Base-by-base conservation (phyloP, 2,113 vertebrate species). In the Meriones unguiculatus region DNA sequence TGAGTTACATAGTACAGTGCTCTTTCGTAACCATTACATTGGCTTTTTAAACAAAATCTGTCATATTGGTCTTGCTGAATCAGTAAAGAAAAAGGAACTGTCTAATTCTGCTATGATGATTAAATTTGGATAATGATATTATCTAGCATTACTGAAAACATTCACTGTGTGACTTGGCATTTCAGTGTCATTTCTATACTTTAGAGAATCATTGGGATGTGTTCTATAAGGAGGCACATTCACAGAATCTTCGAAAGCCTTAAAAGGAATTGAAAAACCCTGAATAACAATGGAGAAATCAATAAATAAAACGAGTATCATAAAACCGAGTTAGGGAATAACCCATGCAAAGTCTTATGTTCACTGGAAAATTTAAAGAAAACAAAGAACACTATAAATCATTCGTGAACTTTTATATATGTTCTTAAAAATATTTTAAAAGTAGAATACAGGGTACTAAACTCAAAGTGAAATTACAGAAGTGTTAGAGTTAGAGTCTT, bases 341-440 rank as follows among this genome's bases (percentile, higher is more conserved):
- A 57, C 86, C 64, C 2, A 5, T 17, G 15, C 0, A 22, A 13
- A 15, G 9, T 10, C n/a, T 28, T 50, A 18, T 73, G 24, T 82
- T 91, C 18, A 9, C 64, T 38, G 30, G 24, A 67, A 85, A 89
- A 85, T 65, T 52, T 35, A 78, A 84, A 76, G 82, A 70, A 88
- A 62, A 81, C 81, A 87, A 41, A 84, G 78, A 96, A 86, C 17
- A 24, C 52, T 38, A 35, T 24, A 78, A 89, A 78, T 84, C 57
- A 22, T 95, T 67, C 65, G 30, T 35, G 9, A 30, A 22, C 22
- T 88, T 64, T 13, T 50, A 77, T 4, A 5, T 32, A 72, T 72
- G 28, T 59, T 69, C 62, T 73, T 25, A 52, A 41, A 69, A 64
- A 77, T 64, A 30, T 38, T 69, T 41, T 57, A 57, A 70, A 87